phyloP scores from a whole-genome alignment of 2,888 invertebrate genomes.

The Hirudinaria manillensis region DNA sequence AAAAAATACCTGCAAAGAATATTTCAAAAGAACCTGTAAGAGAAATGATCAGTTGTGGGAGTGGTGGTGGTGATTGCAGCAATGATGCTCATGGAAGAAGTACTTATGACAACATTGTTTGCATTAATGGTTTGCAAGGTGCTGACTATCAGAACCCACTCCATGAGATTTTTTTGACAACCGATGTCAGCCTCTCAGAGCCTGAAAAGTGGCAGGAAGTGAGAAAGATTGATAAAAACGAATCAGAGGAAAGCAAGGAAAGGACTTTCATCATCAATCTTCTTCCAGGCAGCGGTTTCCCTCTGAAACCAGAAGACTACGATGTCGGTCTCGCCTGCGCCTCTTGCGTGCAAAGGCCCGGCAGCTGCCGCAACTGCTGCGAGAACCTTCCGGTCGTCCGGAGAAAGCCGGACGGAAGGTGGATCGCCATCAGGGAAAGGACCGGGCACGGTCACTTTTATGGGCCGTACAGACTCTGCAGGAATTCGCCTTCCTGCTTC shows the following conservation, averaged over 20 bases:
- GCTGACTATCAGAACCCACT: too few species aligned
- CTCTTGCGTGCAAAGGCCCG: conserved; percentile 19
- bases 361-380: conserved; percentile 43
- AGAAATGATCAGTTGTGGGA: too few species aligned
- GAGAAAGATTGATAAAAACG: neutral
- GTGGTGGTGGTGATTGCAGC: too few species aligned
- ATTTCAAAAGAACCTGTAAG: too few species aligned
- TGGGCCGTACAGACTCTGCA: conserved; percentile 46
- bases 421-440: conserved; percentile 45
- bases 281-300: neutral
- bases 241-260: neutral
- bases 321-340: neutral
- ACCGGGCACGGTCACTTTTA: conserved; percentile 45
- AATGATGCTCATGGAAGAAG: too few species aligned
- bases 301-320: neutral
- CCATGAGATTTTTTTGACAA: too few species aligned
- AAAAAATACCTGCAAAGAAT: too few species aligned
- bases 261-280: neutral
- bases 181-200: too few species aligned
- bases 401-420: conserved; percentile 35
- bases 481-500: conserved; percentile 38
- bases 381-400: conserved; percentile 45
- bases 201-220: too few species aligned
- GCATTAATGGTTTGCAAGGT: too few species aligned
- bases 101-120: too few species aligned